Percentiles rank a stretch among this genome's conserved stretches.
Conservation (phyloP, 2,113 vertebrate species). For the Lepus europaeus region DNA sequence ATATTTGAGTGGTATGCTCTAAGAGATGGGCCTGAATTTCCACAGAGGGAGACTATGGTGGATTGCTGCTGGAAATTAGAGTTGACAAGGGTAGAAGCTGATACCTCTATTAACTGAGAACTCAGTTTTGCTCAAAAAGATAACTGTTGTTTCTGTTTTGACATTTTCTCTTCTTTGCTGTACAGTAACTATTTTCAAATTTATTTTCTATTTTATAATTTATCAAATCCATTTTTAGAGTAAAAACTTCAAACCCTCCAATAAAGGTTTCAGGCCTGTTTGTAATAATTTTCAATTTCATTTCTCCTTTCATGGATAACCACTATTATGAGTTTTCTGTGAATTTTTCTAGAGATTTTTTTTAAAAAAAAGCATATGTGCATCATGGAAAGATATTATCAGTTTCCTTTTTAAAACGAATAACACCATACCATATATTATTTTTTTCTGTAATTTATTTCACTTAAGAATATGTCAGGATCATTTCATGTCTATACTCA, state of each 20-base stretch:
- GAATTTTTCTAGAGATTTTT: neutral
- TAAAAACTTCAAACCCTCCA: conserved; percentile 27
- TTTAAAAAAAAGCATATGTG: neutral
- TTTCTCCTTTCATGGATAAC: neutral
- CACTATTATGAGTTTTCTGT: neutral
- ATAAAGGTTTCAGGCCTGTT: neutral
- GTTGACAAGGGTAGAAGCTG: neutral
- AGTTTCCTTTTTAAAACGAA: neutral
- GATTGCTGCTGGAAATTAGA: neutral
- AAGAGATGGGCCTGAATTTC: neutral
- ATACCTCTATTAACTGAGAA: neutral
- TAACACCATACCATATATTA: neutral
- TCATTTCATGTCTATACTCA: neutral
- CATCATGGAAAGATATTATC: neutral
- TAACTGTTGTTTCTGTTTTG: neutral
- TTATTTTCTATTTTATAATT: conserved; percentile 42
- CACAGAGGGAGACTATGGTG: neutral
- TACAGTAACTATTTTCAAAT: conserved; percentile 13
- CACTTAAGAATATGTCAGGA: neutral
- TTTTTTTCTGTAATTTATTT: neutral
- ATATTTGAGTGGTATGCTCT: neutral
- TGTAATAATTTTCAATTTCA: neutral
- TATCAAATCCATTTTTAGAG: neutral
- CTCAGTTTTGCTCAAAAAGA: neutral
- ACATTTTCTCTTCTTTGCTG: neutral